Conservation (phyloP, 2,888 invertebrate species). For the Brenthis ino region DNA sequence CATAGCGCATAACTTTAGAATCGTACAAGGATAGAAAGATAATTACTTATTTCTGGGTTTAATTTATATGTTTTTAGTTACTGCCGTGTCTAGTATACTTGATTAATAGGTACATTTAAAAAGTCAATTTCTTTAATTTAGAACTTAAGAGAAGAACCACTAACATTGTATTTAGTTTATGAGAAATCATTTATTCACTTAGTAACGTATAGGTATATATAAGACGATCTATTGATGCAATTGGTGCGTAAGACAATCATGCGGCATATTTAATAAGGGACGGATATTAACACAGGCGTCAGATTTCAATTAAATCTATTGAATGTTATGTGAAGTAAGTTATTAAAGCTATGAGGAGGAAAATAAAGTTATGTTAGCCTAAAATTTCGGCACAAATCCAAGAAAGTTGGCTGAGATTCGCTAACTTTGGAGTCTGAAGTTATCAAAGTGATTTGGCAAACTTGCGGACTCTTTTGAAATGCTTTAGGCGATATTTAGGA, state of each 20-base stretch:
- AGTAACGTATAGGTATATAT: neutral
- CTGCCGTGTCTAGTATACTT: too few relatives aligned
- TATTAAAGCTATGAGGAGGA: conserved; percentile 57
- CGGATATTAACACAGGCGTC: neutral
- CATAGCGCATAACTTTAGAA: too few relatives aligned
- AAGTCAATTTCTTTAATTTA: too few relatives aligned
- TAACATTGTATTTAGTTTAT: neutral
- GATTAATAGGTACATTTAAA: too few relatives aligned
- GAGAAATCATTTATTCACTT: neutral
- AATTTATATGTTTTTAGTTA: too few relatives aligned
- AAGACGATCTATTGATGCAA: conserved; percentile 6
- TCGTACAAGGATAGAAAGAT: too few relatives aligned
- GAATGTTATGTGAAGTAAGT: conserved; percentile 51
- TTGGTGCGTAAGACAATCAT: conserved; percentile 1
- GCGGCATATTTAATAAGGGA: neutral
- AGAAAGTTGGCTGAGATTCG: conserved; percentile 67
- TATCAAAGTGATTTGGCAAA: conserved; percentile 77
- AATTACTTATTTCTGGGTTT: too few relatives aligned
- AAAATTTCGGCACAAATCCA: conserved; percentile 70
- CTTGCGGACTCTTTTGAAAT: conserved; percentile 61
- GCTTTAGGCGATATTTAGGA: conserved; percentile 41
- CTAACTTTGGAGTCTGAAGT: conserved; percentile 60
- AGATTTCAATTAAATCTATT: conserved; percentile 22
- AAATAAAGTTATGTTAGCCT: conserved; percentile 61
- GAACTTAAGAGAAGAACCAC: neutral